phyloP scores from a whole-genome alignment of 2,113 vertebrate genomes.

The Varanus komodoensis region DNA sequence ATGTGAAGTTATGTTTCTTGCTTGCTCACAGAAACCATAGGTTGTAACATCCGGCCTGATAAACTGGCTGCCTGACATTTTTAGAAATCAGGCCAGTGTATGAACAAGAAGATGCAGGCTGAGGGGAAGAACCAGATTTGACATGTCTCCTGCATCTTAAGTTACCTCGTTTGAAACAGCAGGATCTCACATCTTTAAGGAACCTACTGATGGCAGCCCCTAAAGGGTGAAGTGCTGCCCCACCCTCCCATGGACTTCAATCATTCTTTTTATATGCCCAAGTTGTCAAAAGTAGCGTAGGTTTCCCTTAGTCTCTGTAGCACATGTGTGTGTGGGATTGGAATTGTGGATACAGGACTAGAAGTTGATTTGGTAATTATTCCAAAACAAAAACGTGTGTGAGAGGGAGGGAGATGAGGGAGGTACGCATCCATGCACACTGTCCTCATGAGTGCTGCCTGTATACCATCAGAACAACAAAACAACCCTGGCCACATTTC shows the following conservation, averaged over 20 bases:
- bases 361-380: not conserved
- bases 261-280: not conserved
- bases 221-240: not conserved
- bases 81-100: not conserved
- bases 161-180: not conserved
- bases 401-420: too few species aligned
- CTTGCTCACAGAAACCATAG: not conserved
- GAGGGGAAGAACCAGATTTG: not conserved
- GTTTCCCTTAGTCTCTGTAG: not conserved
- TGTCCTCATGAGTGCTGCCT: not conserved
- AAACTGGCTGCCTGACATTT: not conserved
- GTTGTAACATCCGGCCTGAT: not conserved
- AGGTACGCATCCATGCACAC: not conserved
- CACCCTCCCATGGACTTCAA: too few species aligned
- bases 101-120: not conserved
- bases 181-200: not conserved
- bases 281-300: not conserved
- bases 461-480: constrained; percentile 56
- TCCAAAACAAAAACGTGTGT: not conserved
- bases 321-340: not conserved
- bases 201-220: not conserved
- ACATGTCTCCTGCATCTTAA: not conserved
- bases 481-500: constrained; percentile 8
- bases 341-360: not conserved
- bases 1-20: not conserved